phyloP scores from a whole-genome alignment of 2,113 vertebrate genomes.

The Athene cunicularia region DNA sequence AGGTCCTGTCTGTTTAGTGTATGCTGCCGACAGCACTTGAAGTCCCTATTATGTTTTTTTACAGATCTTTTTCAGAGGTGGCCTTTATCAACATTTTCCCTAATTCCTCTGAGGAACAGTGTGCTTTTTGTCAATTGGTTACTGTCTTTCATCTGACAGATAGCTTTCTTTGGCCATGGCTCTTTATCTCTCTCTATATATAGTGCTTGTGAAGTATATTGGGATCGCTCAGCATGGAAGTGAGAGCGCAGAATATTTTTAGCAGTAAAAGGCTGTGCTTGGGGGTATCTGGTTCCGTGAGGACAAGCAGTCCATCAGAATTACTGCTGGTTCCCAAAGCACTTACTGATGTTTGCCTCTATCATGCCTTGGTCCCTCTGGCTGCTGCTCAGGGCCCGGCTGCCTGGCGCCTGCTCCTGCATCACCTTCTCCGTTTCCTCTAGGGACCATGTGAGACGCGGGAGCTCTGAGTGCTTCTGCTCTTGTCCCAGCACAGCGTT shows the following conservation, averaged over 20 bases:
- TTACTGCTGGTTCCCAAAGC: neutral
- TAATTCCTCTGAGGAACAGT: neutral
- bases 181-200: neutral
- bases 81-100: neutral
- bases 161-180: neutral
- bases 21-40: neutral
- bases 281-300: neutral
- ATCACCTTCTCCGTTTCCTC: neutral
- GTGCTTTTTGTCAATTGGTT: neutral
- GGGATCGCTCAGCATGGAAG: neutral
- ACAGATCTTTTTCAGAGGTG: neutral
- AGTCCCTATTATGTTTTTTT: neutral
- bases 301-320: neutral
- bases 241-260: neutral
- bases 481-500: neutral
- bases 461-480: neutral
- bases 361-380: neutral
- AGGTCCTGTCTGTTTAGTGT: neutral
- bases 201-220: neutral
- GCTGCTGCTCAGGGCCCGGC: neutral
- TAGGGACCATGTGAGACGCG: accelerated
- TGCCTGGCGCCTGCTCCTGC: accelerated
- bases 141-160: neutral
- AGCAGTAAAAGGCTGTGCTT: neutral
- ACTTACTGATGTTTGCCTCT: neutral